Conservation (phyloP, 1,140 invertebrate genomes). For the Akabosia matsudoensis region DNA sequence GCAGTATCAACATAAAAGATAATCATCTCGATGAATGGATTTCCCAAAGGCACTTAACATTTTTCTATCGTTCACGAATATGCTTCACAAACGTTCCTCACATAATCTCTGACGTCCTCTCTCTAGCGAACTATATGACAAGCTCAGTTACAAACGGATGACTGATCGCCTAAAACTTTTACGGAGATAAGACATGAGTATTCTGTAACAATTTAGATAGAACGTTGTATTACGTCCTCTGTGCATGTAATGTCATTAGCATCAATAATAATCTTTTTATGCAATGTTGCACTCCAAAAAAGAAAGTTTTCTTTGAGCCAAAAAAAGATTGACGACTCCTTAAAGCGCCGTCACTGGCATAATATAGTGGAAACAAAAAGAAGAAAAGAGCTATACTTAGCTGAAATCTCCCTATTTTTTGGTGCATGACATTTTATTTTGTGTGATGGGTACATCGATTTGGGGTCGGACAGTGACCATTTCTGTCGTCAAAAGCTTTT, state of each 20-base stretch:
- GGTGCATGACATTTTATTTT: not conserved
- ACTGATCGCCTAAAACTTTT: not conserved
- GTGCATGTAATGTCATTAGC: slow-evolving; percentile 8
- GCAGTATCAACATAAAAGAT: not conserved
- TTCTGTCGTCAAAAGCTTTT: not conserved
- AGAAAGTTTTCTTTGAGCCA: not conserved
- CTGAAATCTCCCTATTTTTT: not conserved
- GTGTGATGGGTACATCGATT: not conserved
- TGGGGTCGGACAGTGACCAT: not conserved
- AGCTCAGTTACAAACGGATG: not conserved
- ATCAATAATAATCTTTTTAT: slow-evolving; percentile 21
- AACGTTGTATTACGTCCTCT: no score
- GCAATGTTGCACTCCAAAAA: not conserved
- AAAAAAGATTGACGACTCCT: no score
- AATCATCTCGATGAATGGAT: no score
- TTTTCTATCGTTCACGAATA: not conserved
- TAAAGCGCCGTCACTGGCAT: no score
- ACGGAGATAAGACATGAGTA: not conserved
- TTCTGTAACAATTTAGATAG: not conserved
- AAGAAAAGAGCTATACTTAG: no score
- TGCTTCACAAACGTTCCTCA: not conserved
- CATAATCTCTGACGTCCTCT: not conserved
- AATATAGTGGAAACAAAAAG: no score
- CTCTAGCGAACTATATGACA: not conserved
- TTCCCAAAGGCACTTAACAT: not conserved